Evolutionary conservation across 2,113 vertebrate species (phyloP), one percentile per base, ranked within the genome.

Genomic region (Tetraodon nigroviridis): DNA sequence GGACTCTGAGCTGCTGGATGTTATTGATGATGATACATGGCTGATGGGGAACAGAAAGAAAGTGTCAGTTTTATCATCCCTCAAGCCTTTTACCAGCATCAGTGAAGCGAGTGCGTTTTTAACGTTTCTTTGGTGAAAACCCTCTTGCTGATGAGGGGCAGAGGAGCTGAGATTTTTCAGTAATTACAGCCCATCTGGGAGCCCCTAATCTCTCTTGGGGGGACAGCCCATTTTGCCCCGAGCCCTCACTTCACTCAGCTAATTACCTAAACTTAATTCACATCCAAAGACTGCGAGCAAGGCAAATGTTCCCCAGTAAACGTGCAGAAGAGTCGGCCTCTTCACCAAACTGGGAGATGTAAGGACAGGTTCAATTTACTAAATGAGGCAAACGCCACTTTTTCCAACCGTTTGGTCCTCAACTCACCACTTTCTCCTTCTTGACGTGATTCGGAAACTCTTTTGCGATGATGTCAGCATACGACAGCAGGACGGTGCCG

Each of bases 1-100:
- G 96, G 22, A 98, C 96, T 1, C 95, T 89, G 16, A 98, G 92
- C 84, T 98, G 96, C 84, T 98, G 96, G 37, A 97, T 98, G 86
- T 98, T 98, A 86, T 98, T 98, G 92, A 98, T 98, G 84, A 98
- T 93, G 89, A 98, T 97, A 78, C 96, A 98, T 67, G 93, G 93
- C 93, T 94, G 69, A 52, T 60, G 65, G 52, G 7, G 70, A 66
- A 57, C 52, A 46, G 20, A 71, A 17, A 14, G 58, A 59, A 64
- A 56, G 57, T 56, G 71, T 70, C 60, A 62, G 54, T 51, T 44
- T 48, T 57, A 58, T 58, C 32, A 37, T 12, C 40, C 61, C 37
- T 42, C 24, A 29, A 32, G 29, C 19, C 14, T 32, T 58, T 60
- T 64, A 17, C 22, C 21, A 54, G 55, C 10, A 7, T 73, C 73